Evolutionary conservation across 1,140 invertebrate genomes (phyloP), one percentile per base, ranked within the genome.

Genomic region (Alviniconcha marisindica): DNA sequence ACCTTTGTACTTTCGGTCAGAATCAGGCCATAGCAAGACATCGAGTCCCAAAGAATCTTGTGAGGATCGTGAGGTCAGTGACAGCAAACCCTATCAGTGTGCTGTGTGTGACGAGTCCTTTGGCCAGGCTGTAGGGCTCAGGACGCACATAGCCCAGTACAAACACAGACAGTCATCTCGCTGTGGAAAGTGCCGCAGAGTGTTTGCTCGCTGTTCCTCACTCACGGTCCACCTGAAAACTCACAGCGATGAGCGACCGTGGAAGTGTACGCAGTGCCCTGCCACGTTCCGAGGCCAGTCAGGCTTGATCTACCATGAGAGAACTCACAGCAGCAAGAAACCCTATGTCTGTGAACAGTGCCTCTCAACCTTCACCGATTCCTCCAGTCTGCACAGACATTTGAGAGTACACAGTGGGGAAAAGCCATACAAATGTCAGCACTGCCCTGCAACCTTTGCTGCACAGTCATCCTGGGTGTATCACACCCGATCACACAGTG

Each of bases 361-460:
- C 78, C 28, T 31, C 21, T n/a, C 4, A 28, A 63, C 31, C 24
- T 80, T 80, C 54, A 24, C 28, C 28, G 31, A 31, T 31, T 33
- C 31, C 31, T 33, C 28, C 51, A 36, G 31, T 14, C 76, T 77
- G 44, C 40, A 36, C 40, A 51, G 7, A 10, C 76, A 77, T 42
- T 31, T 77, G 76, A 77, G 76, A 36, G n/a, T 28, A 1, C 76
- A 77, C 48, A 80, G 42, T 33, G 78, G 78, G 5, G 78, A 80
- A 36, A 80, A 56, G 36, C 78, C 78, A 36, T 80, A 28, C 40
- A 31, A 33, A n/a, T 80, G 78, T 24, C n/a, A 40, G 14, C 21
- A 56, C 24, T 80, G 78, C 48, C 15, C 18, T 56, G 15, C 15
- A 33, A 24, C 28, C 0, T 80, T 80, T 28, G 24, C 14, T 24